Percentiles rank a stretch among this genome's conserved stretches.
Conservation (phyloP, 35 echinoderm and acorn worm species). For the Eucidaris tribuloides region DNA sequence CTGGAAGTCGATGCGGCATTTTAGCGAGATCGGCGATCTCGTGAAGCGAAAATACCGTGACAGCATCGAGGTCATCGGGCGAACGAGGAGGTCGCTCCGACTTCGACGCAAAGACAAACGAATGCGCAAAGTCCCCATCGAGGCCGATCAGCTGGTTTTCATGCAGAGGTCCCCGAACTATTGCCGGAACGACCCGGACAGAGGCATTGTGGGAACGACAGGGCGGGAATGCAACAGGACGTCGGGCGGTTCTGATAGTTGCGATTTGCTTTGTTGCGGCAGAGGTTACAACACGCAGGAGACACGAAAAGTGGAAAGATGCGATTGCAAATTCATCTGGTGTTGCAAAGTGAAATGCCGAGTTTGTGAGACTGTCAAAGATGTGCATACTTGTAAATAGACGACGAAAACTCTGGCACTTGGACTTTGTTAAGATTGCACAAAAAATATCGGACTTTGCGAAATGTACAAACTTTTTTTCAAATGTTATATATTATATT, state of each 20-base stretch:
- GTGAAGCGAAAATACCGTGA: slow-evolving; percentile 46
- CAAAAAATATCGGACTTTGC: too few relatives aligned
- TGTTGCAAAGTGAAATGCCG: slow-evolving; percentile 90
- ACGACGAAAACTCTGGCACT: too few relatives aligned
- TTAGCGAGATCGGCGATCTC: slow-evolving; percentile 54
- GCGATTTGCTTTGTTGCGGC: slow-evolving; percentile 94
- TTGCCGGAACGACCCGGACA: slow-evolving; percentile 56
- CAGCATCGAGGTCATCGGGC: neutral
- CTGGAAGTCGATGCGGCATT: slow-evolving; percentile 67
- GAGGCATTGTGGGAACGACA: slow-evolving; percentile 76
- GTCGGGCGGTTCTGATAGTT: slow-evolving; percentile 67
- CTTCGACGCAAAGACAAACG: slow-evolving; percentile 41
- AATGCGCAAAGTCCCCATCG: neutral
- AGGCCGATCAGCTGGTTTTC: neutral
- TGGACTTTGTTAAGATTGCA: too few relatives aligned
- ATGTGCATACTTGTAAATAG: slow-evolving; percentile 63
- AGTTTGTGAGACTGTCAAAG: slow-evolving; percentile 70
- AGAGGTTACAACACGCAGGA: slow-evolving; percentile 98
- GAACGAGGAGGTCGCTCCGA: neutral
- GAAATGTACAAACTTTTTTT: too few relatives aligned
- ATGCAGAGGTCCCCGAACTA: slow-evolving; percentile 73
- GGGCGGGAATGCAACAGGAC: slow-evolving; percentile 89
- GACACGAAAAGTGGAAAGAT: slow-evolving; percentile 63
- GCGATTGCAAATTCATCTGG: slow-evolving; percentile 98
- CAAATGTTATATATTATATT: too few relatives aligned